phyloP scores from a whole-genome alignment of 2,113 vertebrate genomes.

The Myiagra hebetior region DNA sequence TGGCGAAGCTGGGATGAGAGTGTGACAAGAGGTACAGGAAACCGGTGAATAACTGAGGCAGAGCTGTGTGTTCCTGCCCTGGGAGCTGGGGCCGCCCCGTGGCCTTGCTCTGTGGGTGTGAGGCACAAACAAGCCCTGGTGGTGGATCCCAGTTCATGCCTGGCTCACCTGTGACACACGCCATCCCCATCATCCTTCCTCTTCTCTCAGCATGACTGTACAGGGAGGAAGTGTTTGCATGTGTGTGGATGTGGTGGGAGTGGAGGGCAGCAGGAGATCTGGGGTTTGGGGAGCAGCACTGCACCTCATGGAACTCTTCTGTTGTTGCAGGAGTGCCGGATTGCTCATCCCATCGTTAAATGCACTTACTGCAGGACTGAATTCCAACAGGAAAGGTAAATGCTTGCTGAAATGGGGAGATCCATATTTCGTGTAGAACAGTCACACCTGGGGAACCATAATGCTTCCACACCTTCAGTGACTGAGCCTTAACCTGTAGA shows the following conservation, averaged over 20 bases:
- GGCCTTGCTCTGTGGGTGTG: neutral
- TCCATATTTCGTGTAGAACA: neutral
- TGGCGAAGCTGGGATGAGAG: neutral
- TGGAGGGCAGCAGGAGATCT: neutral
- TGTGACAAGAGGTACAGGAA: fast-evolving
- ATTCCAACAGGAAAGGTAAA: constrained; percentile 81
- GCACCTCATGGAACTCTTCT: neutral
- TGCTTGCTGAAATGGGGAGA: neutral
- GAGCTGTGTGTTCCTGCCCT: neutral
- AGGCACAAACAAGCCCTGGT: neutral
- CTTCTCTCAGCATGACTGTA: neutral
- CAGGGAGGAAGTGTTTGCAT: neutral
- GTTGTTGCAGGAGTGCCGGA: constrained; percentile 76
- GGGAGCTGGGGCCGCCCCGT: neutral
- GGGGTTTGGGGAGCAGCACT: neutral
- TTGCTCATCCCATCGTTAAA: constrained; percentile 81
- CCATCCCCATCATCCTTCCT: neutral
- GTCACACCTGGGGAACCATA: fast-evolving
- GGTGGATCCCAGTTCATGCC: neutral
- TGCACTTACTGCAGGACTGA: constrained; percentile 82
- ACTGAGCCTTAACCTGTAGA: neutral
- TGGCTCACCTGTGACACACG: neutral
- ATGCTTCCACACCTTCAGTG: neutral
- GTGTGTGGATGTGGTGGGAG: neutral
- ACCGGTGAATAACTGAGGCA: neutral